Conservation (phyloP, 92 coral and sea anemone species). For the Paragorgia papillata region DNA sequence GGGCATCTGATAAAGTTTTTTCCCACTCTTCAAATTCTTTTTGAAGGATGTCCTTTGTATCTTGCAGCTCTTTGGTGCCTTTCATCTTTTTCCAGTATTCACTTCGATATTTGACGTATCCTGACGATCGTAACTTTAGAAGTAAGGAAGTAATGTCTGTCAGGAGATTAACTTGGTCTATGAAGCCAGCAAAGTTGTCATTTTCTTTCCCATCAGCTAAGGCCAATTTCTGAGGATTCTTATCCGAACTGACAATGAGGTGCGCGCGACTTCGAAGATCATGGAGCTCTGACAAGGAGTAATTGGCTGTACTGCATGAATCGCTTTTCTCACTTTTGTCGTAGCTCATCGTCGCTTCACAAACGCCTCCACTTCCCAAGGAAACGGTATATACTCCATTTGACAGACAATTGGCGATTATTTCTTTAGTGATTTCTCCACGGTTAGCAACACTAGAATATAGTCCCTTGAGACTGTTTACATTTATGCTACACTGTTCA, state of each 20-base stretch:
- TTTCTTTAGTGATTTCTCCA: slow-evolving; percentile 39
- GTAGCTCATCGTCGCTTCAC: slow-evolving; percentile 37
- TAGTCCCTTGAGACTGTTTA: slow-evolving; percentile 63
- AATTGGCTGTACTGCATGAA: slow-evolving; percentile 41
- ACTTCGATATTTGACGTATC: slow-evolving; percentile 62
- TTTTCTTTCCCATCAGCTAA: slow-evolving; percentile 17
- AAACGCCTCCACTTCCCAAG: not conserved
- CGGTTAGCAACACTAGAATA: slow-evolving; percentile 67
- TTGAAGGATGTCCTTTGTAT: slow-evolving; percentile 44
- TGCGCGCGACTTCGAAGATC: slow-evolving; percentile 97
- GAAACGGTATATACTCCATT: slow-evolving; percentile 21
- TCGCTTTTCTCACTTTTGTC: not conserved
- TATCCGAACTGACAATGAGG: slow-evolving; percentile 81
- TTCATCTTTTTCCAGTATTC: slow-evolving; percentile 59
- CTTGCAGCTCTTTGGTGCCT: slow-evolving; percentile 56
- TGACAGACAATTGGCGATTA: slow-evolving; percentile 27
- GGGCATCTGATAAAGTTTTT: slow-evolving; percentile 45
- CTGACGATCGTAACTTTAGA: slow-evolving; percentile 63
- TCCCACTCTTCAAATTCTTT: slow-evolving; percentile 64
- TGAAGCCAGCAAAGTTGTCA: slow-evolving; percentile 62
- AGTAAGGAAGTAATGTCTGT: slow-evolving; percentile 64
- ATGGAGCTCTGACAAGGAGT: slow-evolving; percentile 73
- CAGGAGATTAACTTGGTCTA: slow-evolving; percentile 72
- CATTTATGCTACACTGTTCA: slow-evolving; percentile 61
- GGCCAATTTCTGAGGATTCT: slow-evolving; percentile 35